Evolutionary conservation across 2,797 vertebrate species (phyloP), one percentile per base, ranked within the genome.

Genomic region (Numenius phaeopus): DNA sequence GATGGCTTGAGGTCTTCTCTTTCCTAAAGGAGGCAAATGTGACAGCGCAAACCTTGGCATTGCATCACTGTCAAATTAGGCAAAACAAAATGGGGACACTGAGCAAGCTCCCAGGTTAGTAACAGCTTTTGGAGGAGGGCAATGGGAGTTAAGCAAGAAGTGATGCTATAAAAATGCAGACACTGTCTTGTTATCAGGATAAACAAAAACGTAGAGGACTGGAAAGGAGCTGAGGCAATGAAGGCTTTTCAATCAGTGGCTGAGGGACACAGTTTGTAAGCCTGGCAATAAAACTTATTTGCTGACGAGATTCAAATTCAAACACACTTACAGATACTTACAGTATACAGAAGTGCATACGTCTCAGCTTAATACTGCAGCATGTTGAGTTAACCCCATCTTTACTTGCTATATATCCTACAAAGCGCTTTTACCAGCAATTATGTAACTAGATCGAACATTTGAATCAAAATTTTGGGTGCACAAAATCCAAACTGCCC

Each of bases 251-350:
- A 79, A 37, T 90, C 77, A 72, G 62, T 44, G 32, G 14, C n/a
- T 46, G 55, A 88, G 66, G 32, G 55, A 83, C 62, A 71, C 8
- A 54, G 49, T 54, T 92, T 83, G 87, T 91, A 81, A 89, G 32
- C 44, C 76, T 69, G 32, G 69, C 70, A 91, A 70, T 69, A 92
- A 96, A 64, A 44, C 47, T 83, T 83, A 44, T 52, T 90, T 95
- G 81, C 44, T 78, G 85, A 78, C 27, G 37, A 67, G 61, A 92
- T 70, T 87, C 37, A 44, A 46, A 95, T 79, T 59, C 50, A 94
- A 84, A 69, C 23, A 64, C n/a, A 10, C 42, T 64, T 49, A 55
- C 4, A 5, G 30, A n/a, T 3, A 83, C 11, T 7, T 15, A 39
- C 17, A 77, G 52, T 37, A 37, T 37, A 37, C 34, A 37, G 34